These are phyloP conservation scores for Genyomyrus donnyi DNA, from an alignment of 2,113 vertebrate species.

Conservation along the genomic window DNA sequence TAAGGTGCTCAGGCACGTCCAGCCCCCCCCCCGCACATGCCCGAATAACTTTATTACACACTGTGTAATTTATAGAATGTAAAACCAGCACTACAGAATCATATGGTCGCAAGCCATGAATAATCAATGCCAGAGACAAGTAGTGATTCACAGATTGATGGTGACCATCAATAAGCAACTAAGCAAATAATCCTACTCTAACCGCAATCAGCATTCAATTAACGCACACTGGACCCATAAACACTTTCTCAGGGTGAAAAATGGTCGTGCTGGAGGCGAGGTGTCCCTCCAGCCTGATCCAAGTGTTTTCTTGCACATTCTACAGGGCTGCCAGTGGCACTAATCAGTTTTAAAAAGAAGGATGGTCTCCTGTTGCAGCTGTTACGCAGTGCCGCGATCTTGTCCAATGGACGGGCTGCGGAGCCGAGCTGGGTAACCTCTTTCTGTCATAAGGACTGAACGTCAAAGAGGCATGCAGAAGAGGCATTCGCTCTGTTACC, in stretches of 20 bases:
- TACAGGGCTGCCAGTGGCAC: background rate
- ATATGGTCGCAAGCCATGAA: background rate
- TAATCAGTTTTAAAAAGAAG: background rate
- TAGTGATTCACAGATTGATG: background rate
- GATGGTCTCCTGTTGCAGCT: background rate
- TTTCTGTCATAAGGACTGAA: conserved; percentile 15
- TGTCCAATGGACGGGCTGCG: background rate
- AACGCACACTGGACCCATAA: background rate
- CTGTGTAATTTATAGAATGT: background rate
- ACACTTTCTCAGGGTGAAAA: background rate
- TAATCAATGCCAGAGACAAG: background rate
- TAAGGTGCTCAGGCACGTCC: background rate
- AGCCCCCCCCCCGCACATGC: background rate
- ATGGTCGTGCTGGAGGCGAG: background rate
- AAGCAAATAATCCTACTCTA: background rate
- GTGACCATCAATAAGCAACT: background rate
- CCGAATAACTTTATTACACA: background rate
- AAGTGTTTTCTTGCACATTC: background rate
- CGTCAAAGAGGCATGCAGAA: conserved; percentile 2
- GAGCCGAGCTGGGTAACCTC: background rate
- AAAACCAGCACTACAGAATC: background rate
- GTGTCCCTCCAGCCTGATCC: background rate
- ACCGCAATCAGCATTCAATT: background rate
- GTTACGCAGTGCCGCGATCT: background rate
- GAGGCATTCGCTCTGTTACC: background rate